A percentile compares a stretch with the other conserved stretches of the same genome.
phyloP scores from a whole-genome alignment of 2,113 vertebrate genomes.

The Python bivittatus region DNA sequence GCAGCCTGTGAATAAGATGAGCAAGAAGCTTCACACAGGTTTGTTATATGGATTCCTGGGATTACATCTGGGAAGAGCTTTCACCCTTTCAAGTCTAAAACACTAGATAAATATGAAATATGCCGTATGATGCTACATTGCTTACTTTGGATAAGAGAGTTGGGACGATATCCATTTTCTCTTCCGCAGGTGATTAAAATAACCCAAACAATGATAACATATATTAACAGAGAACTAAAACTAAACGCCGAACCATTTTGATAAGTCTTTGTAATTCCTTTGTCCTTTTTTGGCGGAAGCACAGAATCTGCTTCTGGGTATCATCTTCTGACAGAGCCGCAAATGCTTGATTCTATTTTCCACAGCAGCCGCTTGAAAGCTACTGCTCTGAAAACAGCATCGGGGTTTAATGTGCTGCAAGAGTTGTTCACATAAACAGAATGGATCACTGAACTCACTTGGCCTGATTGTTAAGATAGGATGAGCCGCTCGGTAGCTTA shows the following conservation, averaged over 20 bases:
- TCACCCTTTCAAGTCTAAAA: neutral
- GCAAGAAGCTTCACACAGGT: neutral
- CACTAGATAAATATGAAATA: neutral
- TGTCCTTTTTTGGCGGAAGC: neutral
- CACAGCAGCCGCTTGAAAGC: neutral
- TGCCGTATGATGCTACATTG: neutral
- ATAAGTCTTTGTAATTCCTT: neutral
- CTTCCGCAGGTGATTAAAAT: neutral
- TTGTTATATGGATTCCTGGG: neutral
- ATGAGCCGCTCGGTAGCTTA: neutral
- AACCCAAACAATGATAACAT: neutral
- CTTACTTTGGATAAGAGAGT: neutral
- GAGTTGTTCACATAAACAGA: neutral
- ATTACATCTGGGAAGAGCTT: neutral
- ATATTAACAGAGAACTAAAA: neutral
- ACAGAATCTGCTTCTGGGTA: constrained; percentile 27
- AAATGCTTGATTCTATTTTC: neutral
- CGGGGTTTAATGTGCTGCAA: neutral
- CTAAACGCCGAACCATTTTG: neutral
- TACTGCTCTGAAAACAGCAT: neutral
- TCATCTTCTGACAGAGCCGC: constrained; percentile 10
- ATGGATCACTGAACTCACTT: neutral
- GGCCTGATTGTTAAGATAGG: neutral
- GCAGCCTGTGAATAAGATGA: too few species aligned
- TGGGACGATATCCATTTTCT: neutral